These are phyloP conservation scores for Stercorarius parasiticus DNA, from an alignment of 2,113 vertebrate genomes.

Conservation along the genomic window DNA sequence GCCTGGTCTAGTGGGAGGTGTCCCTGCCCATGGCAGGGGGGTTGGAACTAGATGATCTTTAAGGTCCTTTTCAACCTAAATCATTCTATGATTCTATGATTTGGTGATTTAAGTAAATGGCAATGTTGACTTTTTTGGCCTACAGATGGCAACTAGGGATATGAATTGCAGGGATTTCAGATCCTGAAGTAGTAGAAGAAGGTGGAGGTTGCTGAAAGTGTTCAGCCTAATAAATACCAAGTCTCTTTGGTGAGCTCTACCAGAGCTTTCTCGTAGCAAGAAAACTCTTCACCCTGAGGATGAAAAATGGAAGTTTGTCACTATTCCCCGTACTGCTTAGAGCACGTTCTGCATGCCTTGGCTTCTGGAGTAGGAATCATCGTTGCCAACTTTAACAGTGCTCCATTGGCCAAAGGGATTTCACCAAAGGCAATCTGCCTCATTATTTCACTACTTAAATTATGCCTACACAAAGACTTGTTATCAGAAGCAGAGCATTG, in stretches of 20 bases:
- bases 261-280: not conserved
- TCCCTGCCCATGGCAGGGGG: too few relatives aligned
- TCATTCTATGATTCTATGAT: too few relatives aligned
- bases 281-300: not conserved
- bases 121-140: not conserved
- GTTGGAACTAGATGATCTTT: too few relatives aligned
- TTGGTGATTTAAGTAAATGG: not conserved
- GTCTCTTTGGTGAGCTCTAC: not conserved
- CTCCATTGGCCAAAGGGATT: not conserved
- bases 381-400: rapidly evolving
- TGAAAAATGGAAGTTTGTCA: not conserved
- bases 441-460: not conserved
- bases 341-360: not conserved
- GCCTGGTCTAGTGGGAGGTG: too few relatives aligned
- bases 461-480: not conserved
- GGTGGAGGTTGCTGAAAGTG: not conserved
- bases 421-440: not conserved
- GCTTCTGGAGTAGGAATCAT: not conserved
- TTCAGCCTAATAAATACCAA: not conserved
- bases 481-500: not conserved
- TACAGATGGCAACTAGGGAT: not conserved
- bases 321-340: not conserved
- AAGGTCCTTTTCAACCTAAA: too few relatives aligned
- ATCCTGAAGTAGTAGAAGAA: not conserved
- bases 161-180: not conserved